phyloP scores from a whole-genome alignment of 2,797 vertebrate species.

The Melanotaenia maccullochi region DNA sequence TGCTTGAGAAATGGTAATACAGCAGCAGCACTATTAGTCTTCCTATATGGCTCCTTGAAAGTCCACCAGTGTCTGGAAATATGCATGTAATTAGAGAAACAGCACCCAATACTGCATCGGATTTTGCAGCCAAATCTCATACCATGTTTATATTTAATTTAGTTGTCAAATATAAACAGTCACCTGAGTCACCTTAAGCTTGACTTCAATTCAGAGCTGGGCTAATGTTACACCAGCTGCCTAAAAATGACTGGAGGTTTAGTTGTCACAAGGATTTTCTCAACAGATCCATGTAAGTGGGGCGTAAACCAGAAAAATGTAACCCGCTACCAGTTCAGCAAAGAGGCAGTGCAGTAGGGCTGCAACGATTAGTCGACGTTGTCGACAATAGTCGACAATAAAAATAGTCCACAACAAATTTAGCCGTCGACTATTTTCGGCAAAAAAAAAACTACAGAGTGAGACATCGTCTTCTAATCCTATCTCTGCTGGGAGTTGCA shows the following conservation, averaged over 20 bases:
- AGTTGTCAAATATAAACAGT: slow-evolving; percentile 34
- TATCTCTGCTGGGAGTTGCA: too few species aligned
- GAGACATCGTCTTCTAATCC: too few species aligned
- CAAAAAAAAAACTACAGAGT: too few species aligned
- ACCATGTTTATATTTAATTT: slow-evolving; percentile 55
- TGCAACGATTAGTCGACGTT: too few species aligned
- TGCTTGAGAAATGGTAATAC: slow-evolving; percentile 15
- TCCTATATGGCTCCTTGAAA: slow-evolving; percentile 15
- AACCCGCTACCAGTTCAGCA: slow-evolving; percentile 43
- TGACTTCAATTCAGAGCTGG: slow-evolving; percentile 23
- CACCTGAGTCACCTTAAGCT: slow-evolving; percentile 31
- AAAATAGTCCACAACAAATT: too few species aligned
- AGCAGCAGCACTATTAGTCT: slow-evolving; percentile 11
- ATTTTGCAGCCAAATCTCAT: slow-evolving; percentile 27
- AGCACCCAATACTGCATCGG: not conserved
- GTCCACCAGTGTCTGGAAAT: slow-evolving; percentile 11
- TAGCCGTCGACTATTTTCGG: too few species aligned
- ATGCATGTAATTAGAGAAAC: not conserved
- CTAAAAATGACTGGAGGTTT: slow-evolving; percentile 47
- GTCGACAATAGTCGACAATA: too few species aligned
- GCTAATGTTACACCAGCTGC: slow-evolving; percentile 53
- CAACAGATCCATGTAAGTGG: slow-evolving; percentile 40
- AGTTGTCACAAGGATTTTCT: slow-evolving; percentile 43
- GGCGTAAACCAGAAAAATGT: slow-evolving; percentile 34
- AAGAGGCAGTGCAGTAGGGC: slow-evolving; percentile 7